Evolutionary conservation across 2,797 vertebrate genomes (phyloP).

Genomic region (Ispidina picta): DNA sequence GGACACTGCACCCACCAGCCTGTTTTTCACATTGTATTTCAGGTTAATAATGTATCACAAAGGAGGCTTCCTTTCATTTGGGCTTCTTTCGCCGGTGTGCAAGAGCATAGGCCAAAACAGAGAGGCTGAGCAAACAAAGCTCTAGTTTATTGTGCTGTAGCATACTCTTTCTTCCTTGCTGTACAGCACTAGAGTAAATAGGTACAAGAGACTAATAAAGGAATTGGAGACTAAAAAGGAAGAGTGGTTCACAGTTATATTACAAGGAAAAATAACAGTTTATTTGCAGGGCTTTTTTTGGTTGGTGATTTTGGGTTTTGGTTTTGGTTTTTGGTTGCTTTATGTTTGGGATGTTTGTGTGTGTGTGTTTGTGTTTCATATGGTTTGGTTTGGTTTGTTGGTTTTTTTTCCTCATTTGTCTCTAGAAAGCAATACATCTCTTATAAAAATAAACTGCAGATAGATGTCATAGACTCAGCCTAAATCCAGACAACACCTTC

Average conservation of each 20-base stretch:
- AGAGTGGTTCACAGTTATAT: neutral
- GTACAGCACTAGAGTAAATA: neutral
- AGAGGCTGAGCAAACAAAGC: neutral
- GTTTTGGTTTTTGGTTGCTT: neutral
- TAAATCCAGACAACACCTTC: neutral
- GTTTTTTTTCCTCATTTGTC: neutral
- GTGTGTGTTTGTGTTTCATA: too few relatives aligned
- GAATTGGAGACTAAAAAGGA: neutral
- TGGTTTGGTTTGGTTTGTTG: too few relatives aligned
- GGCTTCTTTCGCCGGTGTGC: neutral
- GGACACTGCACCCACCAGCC: rapidly evolving
- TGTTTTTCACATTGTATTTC: neutral
- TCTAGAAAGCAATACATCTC: neutral
- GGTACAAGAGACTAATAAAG: neutral
- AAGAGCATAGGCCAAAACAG: neutral
- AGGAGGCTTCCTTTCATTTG: neutral
- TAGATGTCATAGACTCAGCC: neutral
- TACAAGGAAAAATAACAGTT: neutral
- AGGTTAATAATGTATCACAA: neutral
- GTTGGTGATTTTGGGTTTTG: too few relatives aligned
- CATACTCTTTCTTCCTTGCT: neutral
- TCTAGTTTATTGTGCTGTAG: too few relatives aligned
- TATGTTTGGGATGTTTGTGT: too few relatives aligned
- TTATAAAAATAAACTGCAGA: neutral
- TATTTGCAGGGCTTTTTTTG: neutral